Base-by-base conservation (phyloP, 92 coral and sea anemone genomes). In the Montipora capitata region DNA sequence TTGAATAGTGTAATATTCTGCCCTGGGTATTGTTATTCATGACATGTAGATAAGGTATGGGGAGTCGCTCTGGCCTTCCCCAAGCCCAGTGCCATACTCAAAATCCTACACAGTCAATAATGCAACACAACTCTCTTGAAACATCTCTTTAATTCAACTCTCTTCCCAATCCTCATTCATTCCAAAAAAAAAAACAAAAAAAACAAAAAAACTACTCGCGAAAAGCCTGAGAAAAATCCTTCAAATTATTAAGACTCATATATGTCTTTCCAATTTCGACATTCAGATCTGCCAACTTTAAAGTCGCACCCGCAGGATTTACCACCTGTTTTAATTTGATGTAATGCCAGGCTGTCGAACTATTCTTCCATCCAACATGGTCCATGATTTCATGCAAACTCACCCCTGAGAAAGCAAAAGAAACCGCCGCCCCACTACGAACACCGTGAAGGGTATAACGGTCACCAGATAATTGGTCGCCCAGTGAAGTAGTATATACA, bases 381-480 rank as follows among this genome's bases (percentile, higher is more conserved):
- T 78, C 81, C 86, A 84, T 85, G 2, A 89, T 59, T 2, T 84
- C 80, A 20, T 77, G 40, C 7, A 84, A 71, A 52, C 67, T 16
- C 49, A 56, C 65, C 4, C 66, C 72, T 4, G 77, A 40, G 4
- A 89, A 39, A 6, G 85, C 89, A 10, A 84, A 2, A 16, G 93
- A 84, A 35, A 90, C 52, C 9, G 90, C 93, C 12, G 74, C 80
- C 0, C 93, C 86, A 27, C 86, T 84, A 15, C 89, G 54, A 78
- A 90, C 84, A 15, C 90, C 86, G 62, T 90, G 90, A 38, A 90
- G 73, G 39, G 93, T 84, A 52, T 73, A 72, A 43, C 61, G 84
- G 6, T 41, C 42, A 3, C 54, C 13, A 10, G 83, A 44, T 0
- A 82, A 43, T 15, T 27, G 35, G 35, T 27, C 35, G 35, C 35